Base-by-base conservation (phyloP, 2,888 invertebrate species). In the Dynastes hyllus region DNA sequence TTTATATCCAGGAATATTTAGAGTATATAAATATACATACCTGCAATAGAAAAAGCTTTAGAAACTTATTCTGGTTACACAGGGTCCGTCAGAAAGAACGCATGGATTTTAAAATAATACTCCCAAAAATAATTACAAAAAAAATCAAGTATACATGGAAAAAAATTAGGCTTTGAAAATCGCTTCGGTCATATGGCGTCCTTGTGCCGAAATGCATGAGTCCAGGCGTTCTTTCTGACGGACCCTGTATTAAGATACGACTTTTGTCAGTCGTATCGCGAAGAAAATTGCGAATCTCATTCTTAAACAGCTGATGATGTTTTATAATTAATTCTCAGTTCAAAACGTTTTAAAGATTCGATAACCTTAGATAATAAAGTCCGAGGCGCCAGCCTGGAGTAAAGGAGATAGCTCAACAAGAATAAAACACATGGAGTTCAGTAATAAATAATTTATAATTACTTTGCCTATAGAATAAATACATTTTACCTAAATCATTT, bases 381-480 rank as follows among this genome's bases (percentile, higher is more conserved):
- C 13, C 29, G 58, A 71, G 58, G 58, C 71, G 40, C 55, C 58
- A 55, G n/a, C 55, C 37, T 37, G 13, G n/a, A 37, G n/a, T 32
- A 71, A 51, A 51, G 51, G 69, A 22, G 51, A 29, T 1, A 16
- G 61, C 45, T 45, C 45, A 45, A 45, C 8, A 5, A 22, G 40
- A 77, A 77, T 77, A 69, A 77, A 77, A 77, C 67, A 76, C 76
- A 55, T 40, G 22, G 45, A 16, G 11, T n/a, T 73, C 53, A 40
- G 45, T 78, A 78, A 76, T 78, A 78, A 76, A 77, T 79, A 76
- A 79, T 53, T 77, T 77, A 79, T 77, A 77, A 61, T 79, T 66
- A 79, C 77, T 79, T 79, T 66, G 58, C 45, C 65, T 65, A 77
- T 70, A 70, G 75, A 79, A 88, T 88, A 88, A 88, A 88, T 88